Base-by-base conservation (phyloP, 2,888 invertebrate genomes). In the Asteroscopus sphinx region DNA sequence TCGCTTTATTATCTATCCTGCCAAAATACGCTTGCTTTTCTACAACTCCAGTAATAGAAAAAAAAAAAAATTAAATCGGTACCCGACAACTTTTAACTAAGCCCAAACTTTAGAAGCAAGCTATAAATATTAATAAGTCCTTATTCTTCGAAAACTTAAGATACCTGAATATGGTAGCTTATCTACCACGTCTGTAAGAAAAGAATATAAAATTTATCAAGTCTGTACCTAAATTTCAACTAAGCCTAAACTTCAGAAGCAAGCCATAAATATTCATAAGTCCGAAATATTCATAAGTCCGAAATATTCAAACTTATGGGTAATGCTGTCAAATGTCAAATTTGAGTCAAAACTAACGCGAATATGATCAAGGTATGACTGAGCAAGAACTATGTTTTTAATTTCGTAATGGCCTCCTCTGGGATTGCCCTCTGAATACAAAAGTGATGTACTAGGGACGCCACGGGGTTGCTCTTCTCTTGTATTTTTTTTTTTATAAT, bases 321-420 rank as follows among this genome's bases (percentile, higher is more conserved):
- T 25, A 59, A 37, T 33, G 15, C 47, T 33, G 39, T 79, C 75
- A 70, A 57, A 65, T 44, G 70, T 77, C 76, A 55, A 71, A 77
- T 76, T 61, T 56, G 28, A 48, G 78, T 72, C 77, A 73, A 69
- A 76, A 73, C 65, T 71, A 60, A 70, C 49, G 55, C 36, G 28
- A 51, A 53, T 49, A 17, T 54, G 63, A 60, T 41, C 40, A 58
- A 53, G 52, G 54, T 47, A 60, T 58, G 54, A 74, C 65, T 63
- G 68, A 65, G 64, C 28, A 72, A 72, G 69, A 77, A 84, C 76
- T 79, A 74, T 76, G 65, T 76, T 79, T 80, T 84, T 87, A 87
- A 88, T 88, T 81, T 82, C 76, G 67, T 87, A 88, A 87, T 87
- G 87, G 83, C 71, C 46, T 56, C 76, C 75, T 60, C 46, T 35